Percentiles rank a stretch among this genome's conserved stretches.
These are phyloP conservation scores for Drosophila lowei DNA, from an alignment of 1,140 invertebrate species.

Conservation along the genomic window DNA sequence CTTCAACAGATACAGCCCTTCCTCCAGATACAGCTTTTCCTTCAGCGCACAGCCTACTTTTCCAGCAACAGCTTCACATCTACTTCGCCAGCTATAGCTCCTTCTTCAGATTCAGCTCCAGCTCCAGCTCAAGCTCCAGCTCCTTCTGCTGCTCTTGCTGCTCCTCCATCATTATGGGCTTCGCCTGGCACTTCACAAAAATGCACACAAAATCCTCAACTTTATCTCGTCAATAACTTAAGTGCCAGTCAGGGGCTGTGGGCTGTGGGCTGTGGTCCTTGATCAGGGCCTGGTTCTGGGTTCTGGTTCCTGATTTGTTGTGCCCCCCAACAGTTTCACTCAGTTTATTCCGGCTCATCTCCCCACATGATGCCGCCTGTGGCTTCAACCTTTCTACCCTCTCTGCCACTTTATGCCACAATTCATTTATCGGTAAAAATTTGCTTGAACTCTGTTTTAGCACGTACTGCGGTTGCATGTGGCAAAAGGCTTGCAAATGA, in stretches of 20 bases:
- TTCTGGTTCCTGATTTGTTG: conserved; percentile 3
- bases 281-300: neutral
- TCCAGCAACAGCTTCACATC: conserved; percentile 2
- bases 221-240: conserved; percentile 81
- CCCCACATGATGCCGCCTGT: conserved; percentile 27
- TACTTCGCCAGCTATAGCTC: conserved; percentile 5
- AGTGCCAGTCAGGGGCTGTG: conserved; percentile 33
- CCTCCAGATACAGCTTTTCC: conserved; percentile 5
- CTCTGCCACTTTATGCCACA: conserved; percentile 9
- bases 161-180: conserved; percentile 67
- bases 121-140: conserved; percentile 6
- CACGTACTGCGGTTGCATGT: conserved; percentile 76
- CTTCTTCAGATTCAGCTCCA: conserved; percentile 17
- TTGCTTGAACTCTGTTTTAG: conserved; percentile 50
- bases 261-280: conserved; percentile 4
- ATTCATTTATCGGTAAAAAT: conserved; percentile 65
- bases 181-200: conserved; percentile 75
- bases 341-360: conserved; percentile 19
- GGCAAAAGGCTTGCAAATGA: conserved; percentile 71
- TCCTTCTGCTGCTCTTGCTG: conserved; percentile 4
- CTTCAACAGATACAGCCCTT: conserved; percentile 18
- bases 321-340: conserved; percentile 15
- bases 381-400: conserved; percentile 19
- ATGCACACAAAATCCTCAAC: conserved; percentile 81
- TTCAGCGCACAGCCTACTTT: conserved; percentile 11